Base-by-base conservation (phyloP, 2,797 vertebrate genomes). In the Hydrolagus colliei region DNA sequence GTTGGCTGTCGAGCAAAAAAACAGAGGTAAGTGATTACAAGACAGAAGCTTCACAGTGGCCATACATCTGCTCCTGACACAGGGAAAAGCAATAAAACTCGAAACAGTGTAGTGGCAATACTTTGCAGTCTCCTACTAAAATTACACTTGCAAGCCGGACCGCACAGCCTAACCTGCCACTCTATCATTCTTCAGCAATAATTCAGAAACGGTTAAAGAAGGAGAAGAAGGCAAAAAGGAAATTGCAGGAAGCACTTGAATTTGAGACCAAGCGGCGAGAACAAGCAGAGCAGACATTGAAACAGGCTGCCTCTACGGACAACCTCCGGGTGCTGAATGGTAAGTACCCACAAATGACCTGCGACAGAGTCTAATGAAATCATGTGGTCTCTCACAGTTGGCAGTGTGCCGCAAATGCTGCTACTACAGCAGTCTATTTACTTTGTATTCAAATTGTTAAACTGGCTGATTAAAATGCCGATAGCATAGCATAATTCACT, bases 181-280 rank as follows among this genome's bases (percentile, higher is more conserved):
- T 79, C 62, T 52, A 35, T 68, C 74, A 85, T 65, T 88, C 87
- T 89, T 87, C 87, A 99, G 98, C 98, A 88, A 98, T 99, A 92
- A 95, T 99, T 92, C 98, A 99, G 93, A 99, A 99, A 89, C 96
- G 98, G 89, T 93, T 99, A 95, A 99, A 99, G 94, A 99, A 99
- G 91, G 98, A 99, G 92, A 99, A 99, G 92, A 99, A 99, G 89
- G 97, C 98, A 68, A 99, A 99, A 92, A 97, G 98, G 95, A 99
- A 99, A 98, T 95, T 99, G 88, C 98, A 99, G 88, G 98, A 99
- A 93, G 98, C 98, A 9, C 95, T 99, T 90, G 97, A 99, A 93
- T 99, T 99, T 88, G 98, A 99, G 91, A 97, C 97, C 87, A 99
- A 99, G 91, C 93, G 98, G 88, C 94, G 98, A 89, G 98, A 99